Conservation (phyloP, 1,140 invertebrate genomes). For the Nephotettix cincticeps region DNA sequence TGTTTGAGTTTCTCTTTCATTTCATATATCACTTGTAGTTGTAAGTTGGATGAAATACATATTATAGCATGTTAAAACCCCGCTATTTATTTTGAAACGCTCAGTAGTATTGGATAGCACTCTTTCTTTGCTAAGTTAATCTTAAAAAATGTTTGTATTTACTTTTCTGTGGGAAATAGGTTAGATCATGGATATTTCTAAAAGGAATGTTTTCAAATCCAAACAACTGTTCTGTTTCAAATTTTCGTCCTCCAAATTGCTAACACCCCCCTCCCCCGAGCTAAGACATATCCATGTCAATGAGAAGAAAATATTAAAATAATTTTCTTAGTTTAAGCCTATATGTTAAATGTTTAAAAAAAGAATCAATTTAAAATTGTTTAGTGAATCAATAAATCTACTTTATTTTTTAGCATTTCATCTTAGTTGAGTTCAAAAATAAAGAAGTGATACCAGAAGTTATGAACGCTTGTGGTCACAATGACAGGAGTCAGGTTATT, state of each 20-base stretch:
- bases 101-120: not conserved
- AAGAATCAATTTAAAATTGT: not conserved
- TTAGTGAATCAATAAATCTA: conserved; percentile 33
- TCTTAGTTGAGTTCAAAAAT: conserved; percentile 45
- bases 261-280: too few species aligned
- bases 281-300: too few species aligned
- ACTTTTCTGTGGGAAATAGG: too few species aligned
- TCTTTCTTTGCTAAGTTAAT: not conserved
- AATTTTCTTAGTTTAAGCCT: not conserved
- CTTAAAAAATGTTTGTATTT: too few species aligned
- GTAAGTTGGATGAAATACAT: not conserved
- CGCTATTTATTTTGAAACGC: too few species aligned
- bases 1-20: too few species aligned
- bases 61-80: too few species aligned
- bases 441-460: conserved; percentile 34
- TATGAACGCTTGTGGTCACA: conserved; percentile 36
- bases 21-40: too few species aligned
- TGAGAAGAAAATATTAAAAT: too few species aligned
- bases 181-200: too few species aligned
- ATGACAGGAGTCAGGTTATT: conserved; percentile 37
- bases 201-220: too few species aligned
- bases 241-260: too few species aligned
- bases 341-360: not conserved
- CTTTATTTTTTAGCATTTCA: conserved; percentile 42
- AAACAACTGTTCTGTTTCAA: not conserved